phyloP scores from a whole-genome alignment of 1,140 invertebrate genomes.

The Atta colombica region DNA sequence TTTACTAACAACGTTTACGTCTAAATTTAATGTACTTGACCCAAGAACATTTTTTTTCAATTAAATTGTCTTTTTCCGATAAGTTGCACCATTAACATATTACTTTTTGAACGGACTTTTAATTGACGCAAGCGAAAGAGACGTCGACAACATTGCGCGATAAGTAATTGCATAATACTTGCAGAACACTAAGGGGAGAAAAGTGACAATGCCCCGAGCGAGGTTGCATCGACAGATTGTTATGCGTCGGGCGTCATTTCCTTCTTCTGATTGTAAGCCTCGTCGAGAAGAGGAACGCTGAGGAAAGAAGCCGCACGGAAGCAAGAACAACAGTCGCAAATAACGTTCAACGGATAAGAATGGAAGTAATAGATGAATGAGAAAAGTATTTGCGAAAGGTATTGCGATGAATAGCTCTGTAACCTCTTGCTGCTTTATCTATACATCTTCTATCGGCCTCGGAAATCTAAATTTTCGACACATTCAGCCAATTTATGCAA shows the following conservation, averaged over 20 bases:
- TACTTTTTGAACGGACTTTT: constrained; percentile 3
- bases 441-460: not conserved
- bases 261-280: constrained; percentile 68
- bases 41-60: not conserved
- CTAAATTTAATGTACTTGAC: not conserved
- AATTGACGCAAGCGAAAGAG: constrained; percentile 18
- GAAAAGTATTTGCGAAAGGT: constrained; percentile 38
- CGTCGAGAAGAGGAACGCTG: constrained; percentile 45
- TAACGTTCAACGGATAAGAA: constrained; percentile 34
- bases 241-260: constrained; percentile 67
- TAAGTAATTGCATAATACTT: constrained; percentile 52
- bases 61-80: not conserved
- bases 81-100: not conserved
- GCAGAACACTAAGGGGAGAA: constrained; percentile 31
- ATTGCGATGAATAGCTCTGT: constrained; percentile 32
- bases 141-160: constrained; percentile 31
- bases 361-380: constrained; percentile 22
- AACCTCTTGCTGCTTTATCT: not conserved
- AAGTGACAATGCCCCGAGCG: constrained; percentile 46
- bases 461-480: not conserved
- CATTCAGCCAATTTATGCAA: not conserved
- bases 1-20: not conserved
- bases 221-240: constrained; percentile 53
- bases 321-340: constrained; percentile 37
- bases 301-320: constrained; percentile 50